phyloP scores from a whole-genome alignment of 1,140 invertebrate species.

The Plectrocnemia conspersa region DNA sequence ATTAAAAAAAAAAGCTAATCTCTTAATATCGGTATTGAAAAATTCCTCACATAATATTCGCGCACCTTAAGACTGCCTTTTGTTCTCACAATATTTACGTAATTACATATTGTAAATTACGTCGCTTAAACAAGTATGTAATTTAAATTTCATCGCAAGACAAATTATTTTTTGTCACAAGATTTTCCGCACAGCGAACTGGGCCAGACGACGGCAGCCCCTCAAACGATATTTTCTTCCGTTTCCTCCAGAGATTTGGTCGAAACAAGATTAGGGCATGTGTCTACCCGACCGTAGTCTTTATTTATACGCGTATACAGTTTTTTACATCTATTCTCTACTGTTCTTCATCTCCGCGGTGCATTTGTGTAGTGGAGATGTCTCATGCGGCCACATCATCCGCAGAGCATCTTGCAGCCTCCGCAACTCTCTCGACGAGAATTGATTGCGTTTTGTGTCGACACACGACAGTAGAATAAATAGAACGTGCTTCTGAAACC shows the following conservation, averaged over 20 bases:
- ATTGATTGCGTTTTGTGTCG: too few species aligned
- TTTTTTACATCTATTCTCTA: too few species aligned
- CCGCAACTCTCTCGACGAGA: not conserved
- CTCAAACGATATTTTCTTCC: constrained; percentile 13
- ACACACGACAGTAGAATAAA: too few species aligned
- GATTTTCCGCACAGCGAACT: not conserved
- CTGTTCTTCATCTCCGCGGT: too few species aligned
- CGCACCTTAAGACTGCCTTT: not conserved
- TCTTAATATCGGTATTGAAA: too few species aligned
- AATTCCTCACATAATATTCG: not conserved
- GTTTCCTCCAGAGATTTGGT: constrained; percentile 23
- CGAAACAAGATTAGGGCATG: constrained; percentile 26
- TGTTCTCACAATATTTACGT: not conserved
- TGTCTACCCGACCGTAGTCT: constrained; percentile 10
- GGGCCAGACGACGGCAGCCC: too few species aligned
- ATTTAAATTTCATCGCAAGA: too few species aligned
- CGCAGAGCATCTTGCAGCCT: constrained; percentile 3
- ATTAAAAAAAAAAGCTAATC: too few species aligned
- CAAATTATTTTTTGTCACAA: constrained; percentile 2
- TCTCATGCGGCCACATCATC: too few species aligned
- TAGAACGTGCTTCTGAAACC: too few species aligned
- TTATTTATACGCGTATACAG: too few species aligned
- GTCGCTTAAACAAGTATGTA: too few species aligned
- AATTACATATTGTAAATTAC: not conserved
- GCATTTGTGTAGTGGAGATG: constrained; percentile 24